Percentiles rank a stretch among this genome's conserved stretches.
phyloP scores from a whole-genome alignment of 2,888 invertebrate genomes.

The Phlogophora meticulosa region DNA sequence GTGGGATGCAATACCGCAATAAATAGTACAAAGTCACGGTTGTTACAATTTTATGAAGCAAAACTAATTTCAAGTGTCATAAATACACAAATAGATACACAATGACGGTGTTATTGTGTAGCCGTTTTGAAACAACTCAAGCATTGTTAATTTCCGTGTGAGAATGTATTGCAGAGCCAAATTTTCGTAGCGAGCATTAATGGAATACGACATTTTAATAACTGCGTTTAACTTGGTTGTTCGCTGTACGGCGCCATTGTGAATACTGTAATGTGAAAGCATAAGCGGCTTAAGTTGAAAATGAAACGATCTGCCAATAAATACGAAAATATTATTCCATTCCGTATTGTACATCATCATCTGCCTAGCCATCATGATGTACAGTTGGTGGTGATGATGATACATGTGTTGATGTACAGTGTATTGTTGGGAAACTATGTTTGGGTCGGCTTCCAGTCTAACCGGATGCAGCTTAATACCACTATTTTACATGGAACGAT shows the following conservation, averaged over 20 bases:
- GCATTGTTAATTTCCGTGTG: constrained; percentile 48
- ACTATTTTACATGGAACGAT: no score
- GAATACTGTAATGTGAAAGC: constrained; percentile 23
- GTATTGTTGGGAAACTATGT: no score
- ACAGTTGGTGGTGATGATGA: no score
- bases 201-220: constrained; percentile 54
- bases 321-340: not conserved
- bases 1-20: constrained; percentile 4
- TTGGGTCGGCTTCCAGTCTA: no score
- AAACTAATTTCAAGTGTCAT: constrained; percentile 33
- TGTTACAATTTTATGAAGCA: constrained; percentile 18
- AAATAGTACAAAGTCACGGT: constrained; percentile 19
- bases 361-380: no score
- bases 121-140: constrained; percentile 25
- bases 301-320: constrained; percentile 11
- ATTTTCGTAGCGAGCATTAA: constrained; percentile 31
- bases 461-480: no score
- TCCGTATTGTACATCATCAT: not conserved
- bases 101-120: constrained; percentile 7
- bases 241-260: constrained; percentile 4
- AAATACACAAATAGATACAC: constrained; percentile 24
- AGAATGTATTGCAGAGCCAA: constrained; percentile 40
- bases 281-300: not conserved
- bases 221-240: constrained; percentile 25
- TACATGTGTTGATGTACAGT: no score